Evolutionary conservation across 1,140 invertebrate species (phyloP), one percentile per base, ranked within the genome.

Genomic region (Meteorus sp.): DNA sequence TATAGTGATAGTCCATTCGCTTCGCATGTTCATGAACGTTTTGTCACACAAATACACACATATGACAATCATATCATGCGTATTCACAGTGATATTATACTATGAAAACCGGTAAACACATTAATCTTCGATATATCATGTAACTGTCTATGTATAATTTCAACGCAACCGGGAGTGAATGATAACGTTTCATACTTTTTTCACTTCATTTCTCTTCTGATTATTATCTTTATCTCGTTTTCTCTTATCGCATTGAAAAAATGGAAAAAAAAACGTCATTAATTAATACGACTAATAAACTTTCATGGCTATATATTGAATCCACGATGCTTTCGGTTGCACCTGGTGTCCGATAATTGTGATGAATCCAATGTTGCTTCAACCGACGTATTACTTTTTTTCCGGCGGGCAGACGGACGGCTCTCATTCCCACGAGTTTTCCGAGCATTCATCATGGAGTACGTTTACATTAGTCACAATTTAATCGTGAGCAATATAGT

Each of bases 401-500:
- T 15, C 45, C 15, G 13, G 3, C 8, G 45, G 31, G 25, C 17
- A 48, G 15, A 48, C 17, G 6, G 23, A 48, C 45, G 45, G 45
- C 25, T 27, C 31, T 48, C 25, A 48, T 48, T 48, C 45, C 45
- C 27, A 31, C 27, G 15, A 15, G 45, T 31, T 23, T 48, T n/a
- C n/a, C 19, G 13, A 52, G 23, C 48, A 59, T 59, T 29, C 17
- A 59, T 59, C 56, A 59, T 51, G 47, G 37, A 59, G 25, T 31
- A 47, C 23, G 27, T 27, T 59, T 52, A 51, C 48, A 59, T 59
- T 59, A 17, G 37, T 59, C 52, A 52, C 56, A 22, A 52, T 59
- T 50, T 43, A 51, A 37, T 17, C 43, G n/a, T 17, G 19, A 17
- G 9, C 9, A 17, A 45, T 17, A 7, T 20, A 37, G 37, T n/a